Evolutionary conservation across 37 sponge, comb jelly and placozoan species (phyloP).

Genomic region (Crambe crambe): DNA sequence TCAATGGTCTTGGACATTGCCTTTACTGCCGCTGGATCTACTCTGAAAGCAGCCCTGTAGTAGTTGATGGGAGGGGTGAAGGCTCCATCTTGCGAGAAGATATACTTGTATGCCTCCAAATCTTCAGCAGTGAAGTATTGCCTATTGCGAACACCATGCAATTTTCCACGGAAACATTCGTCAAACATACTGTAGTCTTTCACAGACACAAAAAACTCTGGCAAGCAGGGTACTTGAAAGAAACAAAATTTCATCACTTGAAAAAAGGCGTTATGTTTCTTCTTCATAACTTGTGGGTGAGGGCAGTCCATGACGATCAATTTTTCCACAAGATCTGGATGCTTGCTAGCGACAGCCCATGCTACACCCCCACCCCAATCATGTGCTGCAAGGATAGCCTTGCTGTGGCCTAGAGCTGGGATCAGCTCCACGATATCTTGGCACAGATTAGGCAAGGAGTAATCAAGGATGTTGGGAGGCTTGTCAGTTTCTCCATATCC

Average conservation of each 20-base stretch:
- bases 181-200: slow-evolving; percentile 34
- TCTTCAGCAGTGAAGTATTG: slow-evolving; percentile 42
- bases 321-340: slow-evolving; percentile 61
- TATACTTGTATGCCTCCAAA: slow-evolving; percentile 59
- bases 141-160: slow-evolving; percentile 20
- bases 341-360: slow-evolving; percentile 41
- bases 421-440: slow-evolving; percentile 66
- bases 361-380: slow-evolving; percentile 70
- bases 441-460: slow-evolving; percentile 24
- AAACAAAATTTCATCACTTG: slow-evolving; percentile 23
- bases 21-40: too few relatives aligned
- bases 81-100: slow-evolving; percentile 63
- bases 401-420: slow-evolving; percentile 45
- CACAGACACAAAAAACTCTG: slow-evolving; percentile 41
- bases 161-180: background rate
- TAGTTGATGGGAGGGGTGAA: slow-evolving; percentile 77
- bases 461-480: slow-evolving; percentile 47
- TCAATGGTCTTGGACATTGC: background rate
- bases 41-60: slow-evolving; percentile 17
- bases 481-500: slow-evolving; percentile 56
- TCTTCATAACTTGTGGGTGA: slow-evolving; percentile 10
- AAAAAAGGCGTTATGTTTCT: background rate
- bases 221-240: slow-evolving; percentile 54
- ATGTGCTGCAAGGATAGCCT: slow-evolving; percentile 53
- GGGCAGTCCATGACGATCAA: slow-evolving; percentile 68